Percentiles rank a stretch among this genome's conserved stretches.
phyloP scores from a whole-genome alignment of 2,888 invertebrate genomes.

The Agrochola lota region DNA sequence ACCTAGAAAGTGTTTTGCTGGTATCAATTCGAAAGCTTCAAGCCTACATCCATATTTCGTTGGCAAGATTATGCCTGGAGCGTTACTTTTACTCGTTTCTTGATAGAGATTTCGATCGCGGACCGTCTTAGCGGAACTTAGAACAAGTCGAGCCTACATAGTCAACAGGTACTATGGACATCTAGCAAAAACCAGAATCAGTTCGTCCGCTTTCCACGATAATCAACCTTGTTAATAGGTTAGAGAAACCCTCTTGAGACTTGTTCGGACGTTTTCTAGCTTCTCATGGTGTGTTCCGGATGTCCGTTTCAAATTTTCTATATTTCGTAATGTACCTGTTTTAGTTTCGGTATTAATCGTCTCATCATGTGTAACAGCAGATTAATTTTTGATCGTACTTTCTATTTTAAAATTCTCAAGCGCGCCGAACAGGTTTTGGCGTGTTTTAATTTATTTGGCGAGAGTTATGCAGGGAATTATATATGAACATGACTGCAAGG shows the following conservation, averaged over 20 bases:
- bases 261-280: conserved; percentile 82
- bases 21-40: conserved; percentile 85
- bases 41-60: conserved; percentile 87
- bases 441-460: conserved; percentile 80
- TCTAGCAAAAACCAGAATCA: conserved; percentile 87
- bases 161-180: conserved; percentile 78
- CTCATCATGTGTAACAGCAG: conserved; percentile 60
- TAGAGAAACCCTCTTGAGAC: conserved; percentile 85
- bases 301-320: conserved; percentile 73
- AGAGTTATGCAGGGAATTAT: conserved; percentile 77
- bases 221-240: conserved; percentile 86
- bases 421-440: conserved; percentile 73
- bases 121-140: conserved; percentile 80
- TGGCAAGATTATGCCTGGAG: conserved; percentile 84
- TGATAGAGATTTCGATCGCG: conserved; percentile 82
- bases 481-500: conserved; percentile 70
- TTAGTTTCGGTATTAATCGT: conserved; percentile 58
- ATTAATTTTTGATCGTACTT: conserved; percentile 75
- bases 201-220: conserved; percentile 86
- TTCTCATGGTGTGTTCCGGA: conserved; percentile 77
- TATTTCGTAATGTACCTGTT: conserved; percentile 62
- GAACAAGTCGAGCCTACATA: conserved; percentile 86
- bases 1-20: conserved; percentile 88
- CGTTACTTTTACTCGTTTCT: conserved; percentile 85
- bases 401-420: conserved; percentile 82